Conservation (phyloP, 2,113 vertebrate species). For the Clarias batrachus region DNA sequence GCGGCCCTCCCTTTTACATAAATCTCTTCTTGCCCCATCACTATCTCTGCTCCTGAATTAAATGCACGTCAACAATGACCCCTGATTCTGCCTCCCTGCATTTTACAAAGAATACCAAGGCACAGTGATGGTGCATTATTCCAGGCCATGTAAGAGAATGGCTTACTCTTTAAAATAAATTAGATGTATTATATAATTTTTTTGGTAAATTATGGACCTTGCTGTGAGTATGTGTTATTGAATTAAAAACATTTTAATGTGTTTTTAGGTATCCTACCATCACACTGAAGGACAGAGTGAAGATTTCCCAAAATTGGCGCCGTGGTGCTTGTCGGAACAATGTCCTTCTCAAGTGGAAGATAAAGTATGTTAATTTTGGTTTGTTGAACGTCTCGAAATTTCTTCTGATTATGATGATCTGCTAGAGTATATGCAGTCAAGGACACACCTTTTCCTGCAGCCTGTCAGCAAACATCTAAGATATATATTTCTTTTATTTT, state of each 20-base stretch:
- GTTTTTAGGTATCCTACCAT: constrained; percentile 70
- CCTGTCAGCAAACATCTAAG: not conserved
- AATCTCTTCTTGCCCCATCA: no score
- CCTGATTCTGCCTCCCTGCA: no score
- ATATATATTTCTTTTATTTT: not conserved
- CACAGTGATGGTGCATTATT: no score
- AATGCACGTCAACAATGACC: no score
- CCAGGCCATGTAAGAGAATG: not conserved
- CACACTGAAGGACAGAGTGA: constrained; percentile 72
- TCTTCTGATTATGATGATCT: not conserved
- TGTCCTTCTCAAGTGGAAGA: constrained; percentile 71
- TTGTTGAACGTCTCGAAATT: not conserved
- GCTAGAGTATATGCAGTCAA: not conserved
- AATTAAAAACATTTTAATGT: not conserved
- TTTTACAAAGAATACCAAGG: no score
- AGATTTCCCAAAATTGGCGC: constrained; percentile 69
- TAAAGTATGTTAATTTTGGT: constrained; percentile 64
- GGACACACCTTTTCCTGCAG: not conserved
- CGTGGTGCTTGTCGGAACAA: constrained; percentile 64
- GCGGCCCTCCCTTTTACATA: no score
- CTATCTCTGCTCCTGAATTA: no score
- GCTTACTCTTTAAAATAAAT: not conserved
- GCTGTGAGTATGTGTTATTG: not conserved
- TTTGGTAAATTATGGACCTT: not conserved
- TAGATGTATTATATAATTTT: not conserved